phyloP scores from a whole-genome alignment of 1,140 invertebrate genomes.

The Pomacea maculata region DNA sequence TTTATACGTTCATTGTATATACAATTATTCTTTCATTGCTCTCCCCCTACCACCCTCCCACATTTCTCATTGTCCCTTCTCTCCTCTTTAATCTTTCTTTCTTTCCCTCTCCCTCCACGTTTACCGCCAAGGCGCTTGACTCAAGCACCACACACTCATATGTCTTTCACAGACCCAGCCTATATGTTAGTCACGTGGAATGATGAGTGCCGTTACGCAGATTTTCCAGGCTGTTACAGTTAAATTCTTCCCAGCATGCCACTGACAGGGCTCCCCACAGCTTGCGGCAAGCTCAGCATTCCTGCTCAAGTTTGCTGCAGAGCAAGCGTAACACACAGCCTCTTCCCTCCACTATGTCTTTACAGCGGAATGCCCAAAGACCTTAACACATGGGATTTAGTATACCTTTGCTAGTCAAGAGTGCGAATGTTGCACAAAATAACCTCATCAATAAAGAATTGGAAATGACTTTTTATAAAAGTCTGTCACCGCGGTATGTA shows the following conservation, averaged over 20 bases:
- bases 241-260: background rate
- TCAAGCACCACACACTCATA: background rate
- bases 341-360: no score
- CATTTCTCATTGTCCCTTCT: background rate
- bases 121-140: background rate
- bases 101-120: background rate
- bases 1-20: no score
- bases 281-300: background rate
- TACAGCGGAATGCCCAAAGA: no score
- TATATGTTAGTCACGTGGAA: background rate
- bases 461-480: no score
- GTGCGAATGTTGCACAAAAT: no score
- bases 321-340: no score
- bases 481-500: no score
- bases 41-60: background rate
- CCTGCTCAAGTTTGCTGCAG: no score
- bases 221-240: background rate
- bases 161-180: background rate
- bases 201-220: background rate
- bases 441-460: no score
- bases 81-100: background rate
- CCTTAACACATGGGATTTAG: no score
- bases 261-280: background rate
- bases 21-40: background rate
- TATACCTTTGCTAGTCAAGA: no score